Base-by-base conservation (phyloP, 1,140 invertebrate species). In the Pseudomyrmex concolor region DNA sequence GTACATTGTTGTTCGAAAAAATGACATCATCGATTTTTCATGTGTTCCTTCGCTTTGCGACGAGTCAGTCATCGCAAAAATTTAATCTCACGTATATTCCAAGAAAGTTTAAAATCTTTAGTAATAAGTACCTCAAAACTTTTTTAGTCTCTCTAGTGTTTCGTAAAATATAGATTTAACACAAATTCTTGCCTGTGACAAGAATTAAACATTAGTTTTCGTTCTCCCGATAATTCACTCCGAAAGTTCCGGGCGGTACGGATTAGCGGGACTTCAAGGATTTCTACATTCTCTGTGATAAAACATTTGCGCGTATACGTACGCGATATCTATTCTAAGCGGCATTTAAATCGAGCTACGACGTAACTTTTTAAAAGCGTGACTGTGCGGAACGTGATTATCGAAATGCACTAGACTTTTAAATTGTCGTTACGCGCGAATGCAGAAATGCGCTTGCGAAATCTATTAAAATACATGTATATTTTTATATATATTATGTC, bases 211-310 rank as follows among this genome's bases (percentile, higher is more conserved):
- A 66, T 22, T 50, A 12, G n/a, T 50, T 17, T 17, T 13, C 12
- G 19, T 59, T 55, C 2, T 25, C 48, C 43, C 8, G 48, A 7
- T 50, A 43, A 72, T 77, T 45, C 4, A 34, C 45, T 78, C 45
- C 2, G 34, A 59, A 45, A 2, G 17, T 10, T 57, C 48, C 5
- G 12, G 12, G n/a, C 51, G 12, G 19, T 45, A 67, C 19, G 22
- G 15, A 63, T 76, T 55, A 54, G 57, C 45, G 64, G 45, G 15
- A 10, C 55, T 59, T 63, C 90, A 91, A 91, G 89, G 86, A 89
- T 90, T 89, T 89, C 86, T 81, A 91, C 88, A 89, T 91, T 91
- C 86, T 89, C 71, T 82, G 54, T 84, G 83, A 87, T 87, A 87
- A 87, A 90, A 86, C 66, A 59, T 84, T 84, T 64, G 74, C 63